These are phyloP conservation scores for Tapera naevia DNA, from an alignment of 2,797 vertebrate species.

Conservation along the genomic window DNA sequence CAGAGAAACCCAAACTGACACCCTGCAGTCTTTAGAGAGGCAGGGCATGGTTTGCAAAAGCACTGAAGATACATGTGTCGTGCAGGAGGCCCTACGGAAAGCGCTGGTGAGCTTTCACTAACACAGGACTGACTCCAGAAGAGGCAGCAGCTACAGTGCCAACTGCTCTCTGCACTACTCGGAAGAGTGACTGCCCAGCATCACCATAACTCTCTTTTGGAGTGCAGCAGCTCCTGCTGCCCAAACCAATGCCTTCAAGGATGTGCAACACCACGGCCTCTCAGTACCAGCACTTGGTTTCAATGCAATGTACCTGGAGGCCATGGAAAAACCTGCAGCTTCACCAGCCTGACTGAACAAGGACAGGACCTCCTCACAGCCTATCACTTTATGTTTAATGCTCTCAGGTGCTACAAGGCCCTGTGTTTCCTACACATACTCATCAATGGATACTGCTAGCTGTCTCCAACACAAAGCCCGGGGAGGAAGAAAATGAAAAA, in stretches of 20 bases:
- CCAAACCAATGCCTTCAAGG: neutral
- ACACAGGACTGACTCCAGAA: neutral
- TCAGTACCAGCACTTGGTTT: neutral
- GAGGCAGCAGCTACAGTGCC: neutral
- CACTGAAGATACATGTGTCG: fast-evolving
- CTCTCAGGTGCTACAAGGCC: neutral
- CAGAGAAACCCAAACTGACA: neutral
- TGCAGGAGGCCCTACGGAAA: neutral
- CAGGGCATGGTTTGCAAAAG: neutral
- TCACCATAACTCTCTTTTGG: neutral
- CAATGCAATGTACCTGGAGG: neutral
- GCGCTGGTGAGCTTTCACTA: neutral
- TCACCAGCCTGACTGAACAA: neutral
- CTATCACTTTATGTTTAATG: neutral
- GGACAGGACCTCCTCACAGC: neutral
- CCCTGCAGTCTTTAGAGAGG: neutral
- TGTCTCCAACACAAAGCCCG: neutral
- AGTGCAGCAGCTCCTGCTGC: neutral
- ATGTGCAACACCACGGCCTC: neutral
- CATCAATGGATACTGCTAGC: neutral
- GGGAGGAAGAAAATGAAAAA: neutral
- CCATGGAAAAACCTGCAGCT: neutral
- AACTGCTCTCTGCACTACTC: neutral
- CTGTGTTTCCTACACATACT: neutral
- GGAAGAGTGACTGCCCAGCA: neutral